Evolutionary conservation across 2,888 invertebrate species (phyloP), one percentile per base, ranked within the genome.

Genomic region (Arenicola marina): DNA sequence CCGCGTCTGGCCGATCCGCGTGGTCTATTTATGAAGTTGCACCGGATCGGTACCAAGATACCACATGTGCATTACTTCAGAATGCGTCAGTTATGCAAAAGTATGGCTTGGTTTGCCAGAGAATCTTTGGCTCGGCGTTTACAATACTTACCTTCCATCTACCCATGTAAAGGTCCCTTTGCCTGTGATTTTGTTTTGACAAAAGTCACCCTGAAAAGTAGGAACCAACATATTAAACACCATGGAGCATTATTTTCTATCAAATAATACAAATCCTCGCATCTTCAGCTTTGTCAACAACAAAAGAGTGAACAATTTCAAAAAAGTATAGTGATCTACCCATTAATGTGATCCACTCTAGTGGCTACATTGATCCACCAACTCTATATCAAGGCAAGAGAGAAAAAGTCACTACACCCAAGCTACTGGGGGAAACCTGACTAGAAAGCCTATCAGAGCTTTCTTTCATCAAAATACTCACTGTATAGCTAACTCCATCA

Each of bases 401-500:
- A n/a, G n/a, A n/a, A n/a, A n/a, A n/a, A n/a, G n/a, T n/a, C n/a
- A n/a, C n/a, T n/a, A n/a, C n/a, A n/a, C n/a, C n/a, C n/a, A n/a
- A n/a, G n/a, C n/a, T n/a, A n/a, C n/a, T n/a, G n/a, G n/a, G n/a
- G n/a, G n/a, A n/a, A n/a, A n/a, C n/a, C n/a, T n/a, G n/a, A n/a
- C n/a, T n/a, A n/a, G n/a, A n/a, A n/a, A n/a, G n/a, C n/a, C n/a
- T n/a, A n/a, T n/a, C n/a, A n/a, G n/a, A n/a, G n/a, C n/a, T n/a
- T n/a, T n/a, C n/a, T n/a, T n/a, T 46, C 60, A 28, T 26, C 11
- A 34, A 7, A 21, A 28, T 29, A 46, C 45, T 45, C 69, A 81
- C 82, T 76, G 81, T 78, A 73, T 83, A 84, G 1, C 62, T 62
- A 4, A 81, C 72, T n/a, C 81, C 82, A 75, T 81, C 78, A 21